A percentile compares a stretch with the other conserved stretches of the same genome.
These are phyloP conservation scores for Porites lobata DNA, from an alignment of 92 coral and sea anemone species.

Conservation along the genomic window DNA sequence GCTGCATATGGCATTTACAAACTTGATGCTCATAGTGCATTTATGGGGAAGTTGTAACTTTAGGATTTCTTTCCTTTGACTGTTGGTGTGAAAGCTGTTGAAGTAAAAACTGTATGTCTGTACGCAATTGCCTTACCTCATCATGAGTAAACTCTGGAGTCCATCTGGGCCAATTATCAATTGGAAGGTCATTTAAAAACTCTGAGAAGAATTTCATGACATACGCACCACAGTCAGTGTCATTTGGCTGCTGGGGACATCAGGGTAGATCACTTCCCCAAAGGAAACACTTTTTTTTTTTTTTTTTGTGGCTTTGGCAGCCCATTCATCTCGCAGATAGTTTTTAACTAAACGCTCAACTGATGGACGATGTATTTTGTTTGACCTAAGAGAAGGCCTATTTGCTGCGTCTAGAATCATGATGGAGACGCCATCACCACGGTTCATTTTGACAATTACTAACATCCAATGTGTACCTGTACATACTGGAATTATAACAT, in stretches of 20 bases:
- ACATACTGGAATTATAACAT: slow-evolving; percentile 21
- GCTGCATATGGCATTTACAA: no score
- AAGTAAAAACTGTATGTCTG: no score
- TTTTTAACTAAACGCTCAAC: slow-evolving; percentile 3
- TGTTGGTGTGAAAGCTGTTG: no score
- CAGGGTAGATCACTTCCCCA: background rate
- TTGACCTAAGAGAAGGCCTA: background rate
- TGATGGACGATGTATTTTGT: background rate
- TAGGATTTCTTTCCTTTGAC: no score
- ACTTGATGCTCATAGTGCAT: no score
- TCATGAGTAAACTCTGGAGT: no score
- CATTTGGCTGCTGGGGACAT: slow-evolving; percentile 2
- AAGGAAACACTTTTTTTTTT: background rate
- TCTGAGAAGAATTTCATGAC: no score
- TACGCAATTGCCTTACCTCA: no score
- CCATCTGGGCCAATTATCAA: no score
- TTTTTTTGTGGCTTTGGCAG: background rate
- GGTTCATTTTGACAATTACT: slow-evolving; percentile 21
- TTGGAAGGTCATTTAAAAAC: no score
- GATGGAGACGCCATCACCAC: background rate
- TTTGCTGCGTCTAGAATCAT: slow-evolving; percentile 10
- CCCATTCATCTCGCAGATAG: slow-evolving; percentile 15
- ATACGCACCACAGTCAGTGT: no score
- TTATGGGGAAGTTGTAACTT: no score
- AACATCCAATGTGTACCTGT: slow-evolving; percentile 7